phyloP scores from a whole-genome alignment of 1,140 invertebrate species.

The Brachionus rubens region DNA sequence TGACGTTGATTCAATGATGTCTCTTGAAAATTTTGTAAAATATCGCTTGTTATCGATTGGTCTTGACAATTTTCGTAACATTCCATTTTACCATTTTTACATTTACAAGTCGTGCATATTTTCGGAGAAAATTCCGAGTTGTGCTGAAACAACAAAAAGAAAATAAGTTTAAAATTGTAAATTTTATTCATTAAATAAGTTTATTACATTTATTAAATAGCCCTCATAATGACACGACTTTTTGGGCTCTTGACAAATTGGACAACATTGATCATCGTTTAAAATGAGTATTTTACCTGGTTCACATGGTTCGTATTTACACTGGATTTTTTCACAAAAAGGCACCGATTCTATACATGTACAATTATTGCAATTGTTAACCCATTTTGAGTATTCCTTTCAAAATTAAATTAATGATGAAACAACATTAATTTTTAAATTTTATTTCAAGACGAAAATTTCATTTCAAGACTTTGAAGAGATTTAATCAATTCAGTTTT shows the following conservation, averaged over 20 bases:
- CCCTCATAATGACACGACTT: conserved; percentile 15
- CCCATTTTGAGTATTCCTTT: conserved; percentile 42
- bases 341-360: conserved; percentile 38
- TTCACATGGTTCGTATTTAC: conserved; percentile 38
- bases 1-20: background rate
- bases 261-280: conserved; percentile 23
- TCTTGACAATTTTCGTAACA: conserved; percentile 24
- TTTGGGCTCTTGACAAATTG: conserved; percentile 19
- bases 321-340: conserved; percentile 41
- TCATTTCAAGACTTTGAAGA: background rate
- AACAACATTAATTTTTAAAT: background rate
- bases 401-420: background rate
- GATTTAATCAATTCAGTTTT: no score
- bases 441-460: background rate
- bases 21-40: background rate
- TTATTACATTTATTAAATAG: conserved; percentile 29
- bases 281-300: conserved; percentile 9
- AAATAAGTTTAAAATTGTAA: no score
- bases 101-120: conserved; percentile 20
- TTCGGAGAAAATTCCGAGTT: conserved; percentile 37
- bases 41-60: background rate
- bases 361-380: conserved; percentile 21
- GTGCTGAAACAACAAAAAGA: no score
- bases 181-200: no score
- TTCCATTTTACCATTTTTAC: conserved; percentile 31